A percentile compares a stretch with the other conserved stretches of the same genome.
Evolutionary conservation across 2,113 vertebrate genomes (phyloP).

Genomic region (Sapayoa aenigma): DNA sequence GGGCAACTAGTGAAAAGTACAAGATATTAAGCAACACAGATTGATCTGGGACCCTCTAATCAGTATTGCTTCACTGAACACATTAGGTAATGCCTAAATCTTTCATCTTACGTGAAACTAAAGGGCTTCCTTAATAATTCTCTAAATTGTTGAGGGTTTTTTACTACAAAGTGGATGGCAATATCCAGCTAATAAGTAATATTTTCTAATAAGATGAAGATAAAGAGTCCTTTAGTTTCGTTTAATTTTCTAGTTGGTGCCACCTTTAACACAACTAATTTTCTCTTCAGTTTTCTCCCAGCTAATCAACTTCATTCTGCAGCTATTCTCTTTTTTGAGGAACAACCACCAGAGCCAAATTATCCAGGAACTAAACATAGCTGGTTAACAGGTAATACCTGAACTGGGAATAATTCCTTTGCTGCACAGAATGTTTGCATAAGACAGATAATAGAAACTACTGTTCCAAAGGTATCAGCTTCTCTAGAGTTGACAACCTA

Average conservation of each 20-base stretch:
- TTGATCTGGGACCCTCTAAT: neutral
- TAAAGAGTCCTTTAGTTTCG: neutral
- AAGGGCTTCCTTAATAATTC: neutral
- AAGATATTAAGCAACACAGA: neutral
- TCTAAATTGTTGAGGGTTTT: neutral
- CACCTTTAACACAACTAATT: neutral
- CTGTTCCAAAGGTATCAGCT: neutral
- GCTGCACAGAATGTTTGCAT: neutral
- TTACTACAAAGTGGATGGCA: neutral
- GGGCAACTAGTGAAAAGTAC: neutral
- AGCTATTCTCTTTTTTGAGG: neutral
- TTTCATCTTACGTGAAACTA: neutral
- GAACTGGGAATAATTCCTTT: neutral
- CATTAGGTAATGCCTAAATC: neutral
- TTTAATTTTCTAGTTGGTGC: neutral
- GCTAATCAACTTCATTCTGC: neutral
- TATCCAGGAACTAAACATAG: neutral
- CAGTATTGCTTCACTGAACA: neutral
- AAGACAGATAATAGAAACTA: neutral
- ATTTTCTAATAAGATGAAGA: neutral
- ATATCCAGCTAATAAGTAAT: neutral
- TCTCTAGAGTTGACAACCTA: neutral
- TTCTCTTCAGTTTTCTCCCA: neutral
- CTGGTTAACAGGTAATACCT: neutral
- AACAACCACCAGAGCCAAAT: neutral